Conservation (phyloP, 2,888 invertebrate genomes). For the Embidobia sp. region DNA sequence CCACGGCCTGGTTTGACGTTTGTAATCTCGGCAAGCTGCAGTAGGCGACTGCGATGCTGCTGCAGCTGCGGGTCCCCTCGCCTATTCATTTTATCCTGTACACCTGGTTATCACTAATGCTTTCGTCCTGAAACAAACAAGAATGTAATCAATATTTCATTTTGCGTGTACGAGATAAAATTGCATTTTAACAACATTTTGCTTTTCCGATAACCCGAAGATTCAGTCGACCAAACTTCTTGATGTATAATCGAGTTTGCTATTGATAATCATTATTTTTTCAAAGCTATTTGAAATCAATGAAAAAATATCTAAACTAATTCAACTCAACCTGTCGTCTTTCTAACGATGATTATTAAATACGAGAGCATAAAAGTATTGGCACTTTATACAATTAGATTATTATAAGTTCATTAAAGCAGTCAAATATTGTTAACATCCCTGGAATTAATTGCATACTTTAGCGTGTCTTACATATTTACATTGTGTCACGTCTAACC, state of each 20-base stretch:
- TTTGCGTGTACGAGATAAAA: neutral
- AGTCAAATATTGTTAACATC: neutral
- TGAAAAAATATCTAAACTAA: too few species aligned
- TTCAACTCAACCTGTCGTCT: too few species aligned
- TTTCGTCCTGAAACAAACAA: conserved; percentile 62
- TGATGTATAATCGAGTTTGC: too few species aligned
- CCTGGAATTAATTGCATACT: neutral
- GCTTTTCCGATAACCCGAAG: too few species aligned
- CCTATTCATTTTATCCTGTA: conserved; percentile 78
- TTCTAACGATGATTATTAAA: neutral
- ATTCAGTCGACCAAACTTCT: too few species aligned
- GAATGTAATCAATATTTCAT: neutral
- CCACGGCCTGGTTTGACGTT: conserved; percentile 78
- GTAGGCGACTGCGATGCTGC: conserved; percentile 82
- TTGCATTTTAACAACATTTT: too few species aligned
- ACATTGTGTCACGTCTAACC: conserved; percentile 43
- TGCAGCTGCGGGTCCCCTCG: conserved; percentile 82
- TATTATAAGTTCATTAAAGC: neutral
- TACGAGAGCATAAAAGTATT: neutral
- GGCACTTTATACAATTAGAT: neutral
- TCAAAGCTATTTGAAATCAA: too few species aligned
- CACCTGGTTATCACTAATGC: conserved; percentile 61
- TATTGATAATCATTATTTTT: too few species aligned
- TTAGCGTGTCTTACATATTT: conserved; percentile 15
- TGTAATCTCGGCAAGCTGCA: conserved; percentile 82